Percentiles rank a stretch among this genome's conserved stretches.
Evolutionary conservation across 1,140 invertebrate genomes (phyloP).

Genomic region (Atopsyche davidsoni): DNA sequence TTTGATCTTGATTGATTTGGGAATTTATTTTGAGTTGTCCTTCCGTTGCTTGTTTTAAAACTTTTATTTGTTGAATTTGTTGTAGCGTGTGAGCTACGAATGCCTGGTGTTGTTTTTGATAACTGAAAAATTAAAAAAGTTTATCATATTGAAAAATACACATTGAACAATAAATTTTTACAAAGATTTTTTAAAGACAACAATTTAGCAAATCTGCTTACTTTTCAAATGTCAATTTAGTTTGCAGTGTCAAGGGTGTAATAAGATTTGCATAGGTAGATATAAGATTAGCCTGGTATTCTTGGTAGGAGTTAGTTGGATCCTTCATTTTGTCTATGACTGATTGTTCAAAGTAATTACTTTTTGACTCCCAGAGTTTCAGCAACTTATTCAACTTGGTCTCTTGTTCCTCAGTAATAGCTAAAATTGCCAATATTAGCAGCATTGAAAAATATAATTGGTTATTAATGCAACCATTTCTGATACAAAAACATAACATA

Average conservation of each 20-base stretch:
- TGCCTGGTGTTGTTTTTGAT: constrained; percentile 90
- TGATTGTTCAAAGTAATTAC: constrained; percentile 82
- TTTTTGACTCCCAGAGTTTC: constrained; percentile 92
- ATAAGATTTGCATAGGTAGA: constrained; percentile 71
- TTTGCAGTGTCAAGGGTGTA: constrained; percentile 64
- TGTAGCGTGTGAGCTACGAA: constrained; percentile 87
- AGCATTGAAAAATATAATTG: constrained; percentile 1
- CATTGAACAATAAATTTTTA: constrained; percentile 1
- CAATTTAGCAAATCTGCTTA: constrained; percentile 30
- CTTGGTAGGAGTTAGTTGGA: constrained; percentile 70
- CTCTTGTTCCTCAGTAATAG: constrained; percentile 79
- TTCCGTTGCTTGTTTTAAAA: constrained; percentile 71
- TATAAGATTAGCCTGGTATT: constrained; percentile 77
- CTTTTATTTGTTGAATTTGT: constrained; percentile 77
- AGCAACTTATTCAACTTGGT: constrained; percentile 87
- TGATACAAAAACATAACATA: too few relatives aligned
- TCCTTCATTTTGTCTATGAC: constrained; percentile 81
- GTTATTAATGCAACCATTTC: too few relatives aligned
- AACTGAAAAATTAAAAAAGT: constrained; percentile 43
- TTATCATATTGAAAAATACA: background rate
- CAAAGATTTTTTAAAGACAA: background rate
- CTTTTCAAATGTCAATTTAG: constrained; percentile 70
- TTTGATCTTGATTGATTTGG: constrained; percentile 32
- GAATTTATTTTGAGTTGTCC: constrained; percentile 46
- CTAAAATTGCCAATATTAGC: too few relatives aligned